Conservation (phyloP, 2,113 vertebrate species). For the Parotia lawesii region DNA sequence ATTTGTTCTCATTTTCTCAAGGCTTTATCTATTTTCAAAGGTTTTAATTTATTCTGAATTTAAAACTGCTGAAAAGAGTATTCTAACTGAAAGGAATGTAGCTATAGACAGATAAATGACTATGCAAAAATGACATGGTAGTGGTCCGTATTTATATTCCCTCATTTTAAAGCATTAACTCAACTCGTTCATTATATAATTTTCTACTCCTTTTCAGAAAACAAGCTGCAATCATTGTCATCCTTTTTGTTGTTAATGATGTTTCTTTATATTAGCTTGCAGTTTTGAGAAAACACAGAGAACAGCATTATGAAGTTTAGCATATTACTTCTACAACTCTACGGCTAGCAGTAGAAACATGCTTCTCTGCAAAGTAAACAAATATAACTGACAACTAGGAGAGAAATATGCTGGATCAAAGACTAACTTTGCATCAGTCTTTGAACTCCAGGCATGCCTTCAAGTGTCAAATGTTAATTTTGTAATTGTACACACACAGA, state of each 20-base stretch:
- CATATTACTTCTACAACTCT: background rate
- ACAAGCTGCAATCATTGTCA: background rate
- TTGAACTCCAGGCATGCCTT: background rate
- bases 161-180: background rate
- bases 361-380: background rate
- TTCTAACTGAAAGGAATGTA: background rate
- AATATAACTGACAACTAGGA: background rate
- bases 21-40: background rate
- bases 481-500: background rate
- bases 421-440: background rate
- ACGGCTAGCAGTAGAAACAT: background rate
- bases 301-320: background rate
- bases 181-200: background rate
- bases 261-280: background rate
- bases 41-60: slow-evolving; percentile 30
- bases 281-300: background rate
- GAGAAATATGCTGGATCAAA: background rate
- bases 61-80: background rate
- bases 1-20: background rate
- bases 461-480: background rate
- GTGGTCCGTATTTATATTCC: background rate
- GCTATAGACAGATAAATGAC: slow-evolving; percentile 14
- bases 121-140: background rate
- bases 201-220: slow-evolving; percentile 2
- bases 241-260: background rate